Evolutionary conservation across 1,140 invertebrate species (phyloP).

Genomic region (Drosophila varians): DNA sequence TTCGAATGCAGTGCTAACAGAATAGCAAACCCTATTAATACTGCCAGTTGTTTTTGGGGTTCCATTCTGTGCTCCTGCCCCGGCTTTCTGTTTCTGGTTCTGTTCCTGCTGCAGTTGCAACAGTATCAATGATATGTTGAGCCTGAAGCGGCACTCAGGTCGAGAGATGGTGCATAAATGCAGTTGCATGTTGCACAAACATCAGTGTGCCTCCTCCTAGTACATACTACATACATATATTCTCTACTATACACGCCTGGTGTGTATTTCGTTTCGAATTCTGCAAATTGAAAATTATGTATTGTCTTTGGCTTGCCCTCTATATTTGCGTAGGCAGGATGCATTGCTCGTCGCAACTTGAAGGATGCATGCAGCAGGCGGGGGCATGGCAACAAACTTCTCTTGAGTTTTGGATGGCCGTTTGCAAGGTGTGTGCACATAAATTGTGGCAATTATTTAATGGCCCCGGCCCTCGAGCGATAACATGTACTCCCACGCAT

Average conservation of each 20-base stretch:
- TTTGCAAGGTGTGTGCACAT: slow-evolving; percentile 71
- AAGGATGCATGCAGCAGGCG: not conserved
- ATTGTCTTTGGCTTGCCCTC: slow-evolving; percentile 66
- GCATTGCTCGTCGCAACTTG: slow-evolving; percentile 46
- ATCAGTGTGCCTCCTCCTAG: slow-evolving; percentile 17
- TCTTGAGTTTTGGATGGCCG: slow-evolving; percentile 48
- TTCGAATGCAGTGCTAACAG: slow-evolving; percentile 39
- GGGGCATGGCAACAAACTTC: slow-evolving; percentile 30
- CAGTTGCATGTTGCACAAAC: slow-evolving; percentile 68
- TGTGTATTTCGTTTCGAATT: slow-evolving; percentile 48
- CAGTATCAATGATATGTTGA: slow-evolving; percentile 25
- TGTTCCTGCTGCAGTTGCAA: slow-evolving; percentile 15
- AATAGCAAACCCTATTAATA: slow-evolving; percentile 41
- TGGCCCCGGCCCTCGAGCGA: slow-evolving; percentile 58
- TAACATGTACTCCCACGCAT: slow-evolving; percentile 41
- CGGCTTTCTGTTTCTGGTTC: not conserved
- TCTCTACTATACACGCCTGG: slow-evolving; percentile 1
- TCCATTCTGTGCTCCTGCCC: not conserved
- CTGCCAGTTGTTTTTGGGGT: slow-evolving; percentile 14
- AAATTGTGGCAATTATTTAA: slow-evolving; percentile 79
- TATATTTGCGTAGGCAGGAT: slow-evolving; percentile 68
- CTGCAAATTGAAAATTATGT: slow-evolving; percentile 75
- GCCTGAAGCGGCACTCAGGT: slow-evolving; percentile 50
- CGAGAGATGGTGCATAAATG: slow-evolving; percentile 69
- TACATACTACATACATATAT: not conserved